Evolutionary conservation across 2,888 invertebrate species (phyloP).

Genomic region (Globia sparganii): DNA sequence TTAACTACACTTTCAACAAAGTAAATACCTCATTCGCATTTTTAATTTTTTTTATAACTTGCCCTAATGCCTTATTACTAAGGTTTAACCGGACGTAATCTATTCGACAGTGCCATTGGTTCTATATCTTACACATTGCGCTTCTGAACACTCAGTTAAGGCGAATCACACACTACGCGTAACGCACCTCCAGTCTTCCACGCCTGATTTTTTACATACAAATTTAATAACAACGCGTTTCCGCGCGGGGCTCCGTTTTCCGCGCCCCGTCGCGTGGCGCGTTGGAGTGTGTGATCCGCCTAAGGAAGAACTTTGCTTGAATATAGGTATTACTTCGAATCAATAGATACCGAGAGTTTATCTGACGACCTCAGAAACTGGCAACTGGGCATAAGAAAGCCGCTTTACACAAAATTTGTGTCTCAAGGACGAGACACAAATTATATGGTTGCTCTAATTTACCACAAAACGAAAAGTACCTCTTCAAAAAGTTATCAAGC

Average conservation of each 20-base stretch:
- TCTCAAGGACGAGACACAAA: not conserved
- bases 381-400: not conserved
- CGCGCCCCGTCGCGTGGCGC: too few relatives aligned
- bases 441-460: not conserved
- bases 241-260: too few relatives aligned
- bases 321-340: not conserved
- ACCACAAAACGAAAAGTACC: not conserved
- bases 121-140: not conserved
- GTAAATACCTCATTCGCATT: not conserved
- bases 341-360: not conserved
- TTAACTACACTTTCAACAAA: not conserved
- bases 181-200: too few relatives aligned
- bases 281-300: too few relatives aligned
- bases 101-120: not conserved
- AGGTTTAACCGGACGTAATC: not conserved
- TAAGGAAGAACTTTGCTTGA: not conserved
- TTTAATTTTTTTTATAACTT: not conserved
- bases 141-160: not conserved
- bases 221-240: too few relatives aligned
- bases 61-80: not conserved
- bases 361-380: not conserved
- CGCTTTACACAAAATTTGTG: not conserved
- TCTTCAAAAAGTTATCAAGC: slow-evolving; percentile 16
- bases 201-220: too few relatives aligned
- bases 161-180: too few relatives aligned